Percentiles rank a stretch among this genome's conserved stretches.
Conservation (phyloP, 2,113 vertebrate species). For the Neolamprologus devosi region DNA sequence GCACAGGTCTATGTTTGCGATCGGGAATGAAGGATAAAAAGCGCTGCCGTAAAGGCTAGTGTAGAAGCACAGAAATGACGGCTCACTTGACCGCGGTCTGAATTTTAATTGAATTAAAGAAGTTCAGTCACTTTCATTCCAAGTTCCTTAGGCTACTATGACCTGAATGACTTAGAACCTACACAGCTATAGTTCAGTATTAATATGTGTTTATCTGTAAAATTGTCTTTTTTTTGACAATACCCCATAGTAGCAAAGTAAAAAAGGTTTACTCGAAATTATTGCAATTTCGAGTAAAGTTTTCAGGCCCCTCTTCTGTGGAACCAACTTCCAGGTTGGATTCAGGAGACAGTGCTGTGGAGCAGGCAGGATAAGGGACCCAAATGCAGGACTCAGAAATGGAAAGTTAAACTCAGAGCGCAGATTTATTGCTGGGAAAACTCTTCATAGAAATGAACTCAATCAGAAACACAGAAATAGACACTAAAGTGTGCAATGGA, state of each 20-base stretch:
- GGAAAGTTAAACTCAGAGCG: neutral
- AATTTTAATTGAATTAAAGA: neutral
- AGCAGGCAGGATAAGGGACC: neutral
- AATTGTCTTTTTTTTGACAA: neutral
- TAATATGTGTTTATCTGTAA: neutral
- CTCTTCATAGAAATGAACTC: neutral
- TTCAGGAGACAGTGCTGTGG: neutral
- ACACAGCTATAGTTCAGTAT: neutral
- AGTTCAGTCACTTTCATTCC: neutral
- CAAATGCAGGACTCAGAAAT: neutral
- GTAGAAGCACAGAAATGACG: neutral
- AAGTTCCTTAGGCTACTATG: neutral
- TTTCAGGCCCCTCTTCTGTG: neutral
- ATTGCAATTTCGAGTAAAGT: neutral
- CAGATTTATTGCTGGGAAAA: neutral
- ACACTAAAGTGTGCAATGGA: neutral
- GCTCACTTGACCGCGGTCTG: neutral
- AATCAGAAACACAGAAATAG: rapidly evolving
- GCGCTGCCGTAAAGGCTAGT: neutral
- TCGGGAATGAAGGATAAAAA: neutral
- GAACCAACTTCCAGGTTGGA: rapidly evolving
- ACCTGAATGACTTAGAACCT: neutral
- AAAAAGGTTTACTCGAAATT: neutral
- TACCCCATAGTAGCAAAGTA: neutral
- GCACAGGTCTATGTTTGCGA: neutral